Evolutionary conservation across 2,888 invertebrate genomes (phyloP).

Genomic region (Notodonta ziczac): DNA sequence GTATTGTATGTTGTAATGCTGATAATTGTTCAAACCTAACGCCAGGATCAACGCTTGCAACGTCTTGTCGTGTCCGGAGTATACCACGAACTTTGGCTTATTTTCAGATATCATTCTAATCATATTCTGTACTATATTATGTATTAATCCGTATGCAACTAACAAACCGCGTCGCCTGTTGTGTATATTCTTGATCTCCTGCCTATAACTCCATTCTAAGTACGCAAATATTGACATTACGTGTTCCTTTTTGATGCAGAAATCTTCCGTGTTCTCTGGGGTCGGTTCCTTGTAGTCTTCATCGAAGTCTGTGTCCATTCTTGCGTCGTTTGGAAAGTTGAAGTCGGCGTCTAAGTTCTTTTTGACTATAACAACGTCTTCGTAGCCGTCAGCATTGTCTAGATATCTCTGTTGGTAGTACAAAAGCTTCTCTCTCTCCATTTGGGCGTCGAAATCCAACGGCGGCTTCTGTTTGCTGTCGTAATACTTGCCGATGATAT

Average conservation of each 20-base stretch:
- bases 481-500: conserved; percentile 72
- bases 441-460: conserved; percentile 79
- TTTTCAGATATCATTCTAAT: conserved; percentile 91
- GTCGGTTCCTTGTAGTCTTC: conserved; percentile 77
- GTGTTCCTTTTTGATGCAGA: conserved; percentile 88
- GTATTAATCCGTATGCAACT: conserved; percentile 92
- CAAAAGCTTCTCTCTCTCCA: conserved; percentile 77
- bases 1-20: conserved; percentile 90
- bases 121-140: conserved; percentile 92
- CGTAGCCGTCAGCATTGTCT: conserved; percentile 76
- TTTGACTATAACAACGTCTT: conserved; percentile 78
- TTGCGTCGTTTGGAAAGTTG: conserved; percentile 77
- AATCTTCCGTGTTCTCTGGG: conserved; percentile 66
- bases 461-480: conserved; percentile 66
- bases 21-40: conserved; percentile 87
- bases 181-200: conserved; percentile 85
- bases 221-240: conserved; percentile 92
- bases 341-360: conserved; percentile 81
- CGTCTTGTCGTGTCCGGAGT: conserved; percentile 97
- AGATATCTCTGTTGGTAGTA: conserved; percentile 78
- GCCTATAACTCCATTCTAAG: conserved; percentile 91
- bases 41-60: conserved; percentile 93
- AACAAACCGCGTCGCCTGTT: conserved; percentile 88
- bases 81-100: conserved; percentile 90
- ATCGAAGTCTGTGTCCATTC: conserved; percentile 75